Evolutionary conservation across 1,140 invertebrate species (phyloP), one percentile per base, ranked within the genome.

Genomic region (Ceratina japonica): DNA sequence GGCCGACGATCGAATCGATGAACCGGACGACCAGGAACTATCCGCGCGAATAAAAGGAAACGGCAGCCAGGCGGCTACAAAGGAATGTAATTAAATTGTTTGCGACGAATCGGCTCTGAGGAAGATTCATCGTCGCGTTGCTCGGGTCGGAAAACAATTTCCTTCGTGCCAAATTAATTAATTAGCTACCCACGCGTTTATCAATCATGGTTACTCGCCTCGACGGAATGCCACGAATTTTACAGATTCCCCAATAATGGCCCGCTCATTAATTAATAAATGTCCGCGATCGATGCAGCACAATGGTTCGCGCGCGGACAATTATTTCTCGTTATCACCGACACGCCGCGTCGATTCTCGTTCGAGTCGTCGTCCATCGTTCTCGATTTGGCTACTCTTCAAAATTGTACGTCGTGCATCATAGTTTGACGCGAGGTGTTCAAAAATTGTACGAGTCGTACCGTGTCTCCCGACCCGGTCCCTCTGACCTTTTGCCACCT

Each of bases 21-120:
- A 80, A 80, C 73, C 49, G 1, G 51, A 64, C 37, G 73, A 22
- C 31, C 56, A 56, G 44, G 58, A n/a, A 62, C 54, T 62, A 56
- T 56, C 74, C 64, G 22, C 2, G 20, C 20, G 54, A 44, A 27
- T 52, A 54, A 68, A 20, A 54, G 49, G 37, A 80, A 76, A 61
- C 24, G 12, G 3, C 58, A 2, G 0, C 3, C 16, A 16, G 54
- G 7, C 18, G 54, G 7, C 18, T 12, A 64, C 73, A 58, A 69
- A 63, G 56, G 63, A 52, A 69, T 12, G 27, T 52, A 76, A 80
- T 80, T 63, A 62, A 63, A 49, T 3, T 13, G 27, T 63, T 75
- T 16, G 56, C 20, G 37, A 65, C 20, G 58, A 49, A 72, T n/a
- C 13, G 18, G 56, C 12, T 18, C 31, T 18, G 8, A 16, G 0